Evolutionary conservation across 1,140 invertebrate genomes (phyloP).

Genomic region (Bombus soroeensis): DNA sequence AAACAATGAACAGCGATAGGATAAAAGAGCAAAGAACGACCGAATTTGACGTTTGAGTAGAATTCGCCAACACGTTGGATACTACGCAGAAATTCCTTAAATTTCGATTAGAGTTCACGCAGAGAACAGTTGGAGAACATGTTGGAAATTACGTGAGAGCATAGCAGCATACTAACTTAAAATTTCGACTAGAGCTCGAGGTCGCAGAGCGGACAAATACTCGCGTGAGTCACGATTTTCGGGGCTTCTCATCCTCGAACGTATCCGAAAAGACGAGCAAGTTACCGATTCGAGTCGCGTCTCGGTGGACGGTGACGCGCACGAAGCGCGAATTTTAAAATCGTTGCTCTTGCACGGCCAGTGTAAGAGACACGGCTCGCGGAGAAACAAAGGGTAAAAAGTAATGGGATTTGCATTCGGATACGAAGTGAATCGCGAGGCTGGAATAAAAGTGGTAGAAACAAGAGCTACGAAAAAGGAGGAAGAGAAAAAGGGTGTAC

Average conservation of each 20-base stretch:
- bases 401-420: conserved; percentile 59
- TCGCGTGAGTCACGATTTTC: conserved; percentile 25
- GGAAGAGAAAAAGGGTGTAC: too few species aligned
- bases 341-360: conserved; percentile 6
- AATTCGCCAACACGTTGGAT: too few species aligned
- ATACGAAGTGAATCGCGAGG: conserved; percentile 20
- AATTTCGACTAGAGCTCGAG: neutral
- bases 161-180: too few species aligned
- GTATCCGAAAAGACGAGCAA: conserved; percentile 29
- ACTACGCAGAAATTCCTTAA: too few species aligned
- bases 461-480: neutral
- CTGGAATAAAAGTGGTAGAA: conserved; percentile 36
- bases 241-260: neutral
- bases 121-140: too few species aligned
- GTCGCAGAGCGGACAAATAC: neutral
- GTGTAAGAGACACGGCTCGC: conserved; percentile 13
- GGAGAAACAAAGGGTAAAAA: conserved; percentile 50
- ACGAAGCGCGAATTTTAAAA: conserved; percentile 64
- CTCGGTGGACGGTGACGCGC: conserved; percentile 46
- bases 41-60: too few species aligned
- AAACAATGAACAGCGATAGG: too few species aligned
- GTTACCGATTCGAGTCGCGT: conserved; percentile 58
- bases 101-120: too few species aligned
- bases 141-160: too few species aligned
- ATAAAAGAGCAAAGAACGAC: neutral